Evolutionary conservation across 30 jellyfish, hydroid and myxozoan genomes (phyloP), one percentile per base, ranked within the genome.

Genomic region (Chironex yamaguchii): DNA sequence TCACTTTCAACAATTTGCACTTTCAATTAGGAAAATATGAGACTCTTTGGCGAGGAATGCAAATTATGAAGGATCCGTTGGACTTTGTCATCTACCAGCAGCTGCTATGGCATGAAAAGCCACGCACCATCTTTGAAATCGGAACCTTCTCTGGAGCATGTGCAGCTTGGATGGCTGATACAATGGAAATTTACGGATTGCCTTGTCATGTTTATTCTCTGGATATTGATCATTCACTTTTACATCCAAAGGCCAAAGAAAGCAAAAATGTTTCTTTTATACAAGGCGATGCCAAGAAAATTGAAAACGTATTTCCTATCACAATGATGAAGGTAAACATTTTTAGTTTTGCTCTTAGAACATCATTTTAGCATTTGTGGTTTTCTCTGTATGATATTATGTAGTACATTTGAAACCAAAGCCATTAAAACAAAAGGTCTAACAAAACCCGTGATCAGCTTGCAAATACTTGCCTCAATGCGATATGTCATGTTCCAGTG

Each of bases 131-230:
- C 2, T 29, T 90, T 32, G 97, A 90, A 76, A 81, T 91, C 26
- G 97, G 97, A n/a, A 83, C 97, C 31, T 90, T 71, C 89, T 79
- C 96, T 1, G 97, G 97, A 20, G 97, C 96, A 83, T 71, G 92
- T 71, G 97, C 97, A 58, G 67, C 75, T 2, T 90, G 97, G 97
- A 90, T 90, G 97, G 96, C 97, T 1, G 97, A 90, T 36, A 85
- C 89, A 6, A 30, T 53, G 72, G 83, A 81, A 62, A 17, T 49
- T 4, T 78, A 90, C 62, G 83, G 83, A 12, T 30, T 34, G 27
- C 76, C 81, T 12, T 52, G 72, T 4, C 97, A 90, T 6, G 31
- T 90, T 22, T 76, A 82, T 58, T 81, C 97, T 0, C 68, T 90
- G 27, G 97, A 90, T 68, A 90, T 90, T 52, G 82, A 82, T 28